Percentiles rank a stretch among this genome's conserved stretches.
Evolutionary conservation across 1,140 invertebrate species (phyloP).

Genomic region (Ylistrum balloti): DNA sequence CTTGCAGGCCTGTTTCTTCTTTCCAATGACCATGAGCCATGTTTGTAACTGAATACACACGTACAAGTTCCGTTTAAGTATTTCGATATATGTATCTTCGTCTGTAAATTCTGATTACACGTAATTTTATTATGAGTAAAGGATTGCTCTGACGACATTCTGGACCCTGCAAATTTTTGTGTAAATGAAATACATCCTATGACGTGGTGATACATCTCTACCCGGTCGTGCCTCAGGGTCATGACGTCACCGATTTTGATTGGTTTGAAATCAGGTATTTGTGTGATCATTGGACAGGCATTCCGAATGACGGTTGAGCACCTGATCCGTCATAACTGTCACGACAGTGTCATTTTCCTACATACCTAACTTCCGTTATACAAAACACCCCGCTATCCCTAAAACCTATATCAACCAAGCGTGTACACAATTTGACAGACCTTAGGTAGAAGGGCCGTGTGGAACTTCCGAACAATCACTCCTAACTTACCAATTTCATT

Average conservation of each 20-base stretch:
- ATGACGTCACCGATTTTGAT: neutral
- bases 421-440: neutral
- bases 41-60: no score
- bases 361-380: neutral
- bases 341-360: neutral
- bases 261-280: neutral
- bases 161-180: neutral
- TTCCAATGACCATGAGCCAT: no score
- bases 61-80: no score
- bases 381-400: neutral
- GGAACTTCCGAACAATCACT: neutral
- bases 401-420: neutral
- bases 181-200: neutral
- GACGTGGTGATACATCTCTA: conserved; percentile 9
- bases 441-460: neutral
- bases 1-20: no score
- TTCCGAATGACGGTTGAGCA: neutral
- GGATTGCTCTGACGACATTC: no score
- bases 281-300: neutral
- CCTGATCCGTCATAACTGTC: conserved; percentile 6
- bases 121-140: no score
- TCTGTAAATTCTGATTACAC: no score
- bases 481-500: neutral
- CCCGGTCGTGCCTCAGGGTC: neutral
- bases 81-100: no score